These are phyloP conservation scores for Clupea harengus DNA, from an alignment of 2,113 vertebrate genomes.

Conservation along the genomic window DNA sequence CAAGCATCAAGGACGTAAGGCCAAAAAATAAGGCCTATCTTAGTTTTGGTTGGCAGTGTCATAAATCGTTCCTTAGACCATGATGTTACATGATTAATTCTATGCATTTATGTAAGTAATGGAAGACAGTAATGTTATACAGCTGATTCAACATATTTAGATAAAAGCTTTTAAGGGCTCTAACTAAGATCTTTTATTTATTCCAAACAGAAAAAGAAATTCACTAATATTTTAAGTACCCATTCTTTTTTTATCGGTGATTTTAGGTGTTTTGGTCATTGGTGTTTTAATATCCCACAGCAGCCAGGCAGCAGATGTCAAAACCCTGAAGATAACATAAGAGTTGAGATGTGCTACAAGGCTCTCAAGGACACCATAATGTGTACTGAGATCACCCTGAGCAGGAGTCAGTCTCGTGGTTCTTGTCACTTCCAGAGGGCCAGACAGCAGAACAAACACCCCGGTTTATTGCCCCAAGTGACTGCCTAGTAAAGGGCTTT, in stretches of 20 bases:
- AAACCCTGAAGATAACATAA: neutral
- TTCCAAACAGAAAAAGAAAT: neutral
- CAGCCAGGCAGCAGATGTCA: too few relatives aligned
- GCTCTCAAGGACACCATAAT: neutral
- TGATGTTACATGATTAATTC: slow-evolving; percentile 32
- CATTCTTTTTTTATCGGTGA: neutral
- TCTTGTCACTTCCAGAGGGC: slow-evolving; percentile 40
- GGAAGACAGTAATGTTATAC: neutral
- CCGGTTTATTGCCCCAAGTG: slow-evolving; percentile 57
- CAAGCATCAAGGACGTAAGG: slow-evolving; percentile 49
- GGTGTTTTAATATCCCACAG: neutral
- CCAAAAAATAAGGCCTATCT: slow-evolving; percentile 57
- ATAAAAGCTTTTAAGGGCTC: neutral
- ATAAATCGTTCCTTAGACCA: slow-evolving; percentile 16
- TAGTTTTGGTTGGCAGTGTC: slow-evolving; percentile 46
- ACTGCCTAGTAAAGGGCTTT: slow-evolving; percentile 61
- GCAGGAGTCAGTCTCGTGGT: slow-evolving; percentile 37
- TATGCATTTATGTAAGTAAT: neutral
- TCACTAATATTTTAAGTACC: neutral
- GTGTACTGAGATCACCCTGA: slow-evolving; percentile 14
- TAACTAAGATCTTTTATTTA: neutral
- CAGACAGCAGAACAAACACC: slow-evolving; percentile 68
- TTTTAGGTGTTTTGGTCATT: neutral
- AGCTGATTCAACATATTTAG: neutral
- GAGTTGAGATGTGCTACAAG: neutral